phyloP scores from a whole-genome alignment of 2,113 vertebrate species.

The Ailuropoda melanoleuca region DNA sequence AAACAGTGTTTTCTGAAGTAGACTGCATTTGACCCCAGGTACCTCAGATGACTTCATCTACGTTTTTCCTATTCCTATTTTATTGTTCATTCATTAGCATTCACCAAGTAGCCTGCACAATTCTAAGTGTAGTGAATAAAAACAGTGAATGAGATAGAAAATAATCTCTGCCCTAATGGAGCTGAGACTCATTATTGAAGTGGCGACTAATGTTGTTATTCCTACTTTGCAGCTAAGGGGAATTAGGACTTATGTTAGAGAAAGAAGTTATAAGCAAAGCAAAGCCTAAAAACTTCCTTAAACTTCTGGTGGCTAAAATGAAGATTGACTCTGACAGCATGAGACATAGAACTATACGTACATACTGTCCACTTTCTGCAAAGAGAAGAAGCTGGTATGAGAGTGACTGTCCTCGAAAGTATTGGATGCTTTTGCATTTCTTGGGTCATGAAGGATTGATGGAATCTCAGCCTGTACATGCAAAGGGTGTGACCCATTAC shows the following conservation, averaged over 20 bases:
- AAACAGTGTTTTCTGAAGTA: neutral
- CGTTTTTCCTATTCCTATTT: neutral
- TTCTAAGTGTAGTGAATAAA: neutral
- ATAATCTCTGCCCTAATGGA: neutral
- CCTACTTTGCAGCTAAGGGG: neutral
- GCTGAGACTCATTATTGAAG: neutral
- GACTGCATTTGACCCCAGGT: neutral
- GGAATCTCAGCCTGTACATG: conserved; percentile 24
- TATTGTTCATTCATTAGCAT: neutral
- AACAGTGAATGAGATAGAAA: neutral
- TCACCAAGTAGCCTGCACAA: neutral
- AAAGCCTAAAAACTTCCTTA: neutral
- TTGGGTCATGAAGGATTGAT: conserved; percentile 48
- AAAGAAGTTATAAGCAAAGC: neutral
- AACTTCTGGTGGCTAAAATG: neutral
- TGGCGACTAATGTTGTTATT: neutral
- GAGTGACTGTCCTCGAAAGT: neutral
- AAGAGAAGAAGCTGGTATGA: neutral
- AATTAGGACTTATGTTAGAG: neutral
- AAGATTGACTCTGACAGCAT: neutral
- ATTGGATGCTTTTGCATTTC: neutral
- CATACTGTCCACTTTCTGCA: neutral
- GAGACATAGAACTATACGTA: neutral
- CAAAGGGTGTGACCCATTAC: conserved; percentile 38
- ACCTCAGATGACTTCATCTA: neutral